A percentile compares a stretch with the other conserved stretches of the same genome.
Evolutionary conservation across 2,888 invertebrate species (phyloP).

Genomic region (Buathra laborator): DNA sequence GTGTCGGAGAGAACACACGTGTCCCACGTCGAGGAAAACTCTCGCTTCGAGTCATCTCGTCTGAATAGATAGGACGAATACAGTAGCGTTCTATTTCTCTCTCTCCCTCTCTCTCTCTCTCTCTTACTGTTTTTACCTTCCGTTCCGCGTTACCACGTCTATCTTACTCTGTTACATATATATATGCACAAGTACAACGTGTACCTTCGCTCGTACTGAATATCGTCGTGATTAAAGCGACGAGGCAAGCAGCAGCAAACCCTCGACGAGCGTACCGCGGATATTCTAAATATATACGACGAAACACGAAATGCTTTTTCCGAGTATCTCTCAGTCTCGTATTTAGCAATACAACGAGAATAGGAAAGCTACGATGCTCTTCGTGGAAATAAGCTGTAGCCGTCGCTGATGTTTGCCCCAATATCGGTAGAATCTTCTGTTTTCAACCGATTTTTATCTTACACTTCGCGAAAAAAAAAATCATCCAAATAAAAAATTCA

Average conservation of each 20-base stretch:
- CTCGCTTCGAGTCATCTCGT: slow-evolving; percentile 48
- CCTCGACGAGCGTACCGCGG: slow-evolving; percentile 66
- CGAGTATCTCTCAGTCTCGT: slow-evolving; percentile 14
- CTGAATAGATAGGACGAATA: slow-evolving; percentile 49
- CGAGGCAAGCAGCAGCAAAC: slow-evolving; percentile 19
- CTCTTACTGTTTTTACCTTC: neutral
- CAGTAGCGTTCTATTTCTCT: slow-evolving; percentile 16
- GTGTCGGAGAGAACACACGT: slow-evolving; percentile 32
- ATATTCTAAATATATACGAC: slow-evolving; percentile 76
- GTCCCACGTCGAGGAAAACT: slow-evolving; percentile 46
- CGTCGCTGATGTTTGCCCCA: neutral
- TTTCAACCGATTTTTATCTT: neutral
- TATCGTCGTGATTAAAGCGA: slow-evolving; percentile 76
- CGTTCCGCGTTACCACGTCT: neutral
- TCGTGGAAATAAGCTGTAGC: slow-evolving; percentile 50
- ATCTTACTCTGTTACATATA: neutral
- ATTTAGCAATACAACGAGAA: slow-evolving; percentile 65
- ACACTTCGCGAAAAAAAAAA: neutral
- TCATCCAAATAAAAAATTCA: neutral
- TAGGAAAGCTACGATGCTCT: slow-evolving; percentile 70
- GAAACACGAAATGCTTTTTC: slow-evolving; percentile 67
- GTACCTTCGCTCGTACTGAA: slow-evolving; percentile 38
- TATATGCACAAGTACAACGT: slow-evolving; percentile 19
- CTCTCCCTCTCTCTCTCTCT: neutral
- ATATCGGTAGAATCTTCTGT: neutral